Base-by-base conservation (phyloP, 1,140 invertebrate genomes). In the Bombus pyrosoma region DNA sequence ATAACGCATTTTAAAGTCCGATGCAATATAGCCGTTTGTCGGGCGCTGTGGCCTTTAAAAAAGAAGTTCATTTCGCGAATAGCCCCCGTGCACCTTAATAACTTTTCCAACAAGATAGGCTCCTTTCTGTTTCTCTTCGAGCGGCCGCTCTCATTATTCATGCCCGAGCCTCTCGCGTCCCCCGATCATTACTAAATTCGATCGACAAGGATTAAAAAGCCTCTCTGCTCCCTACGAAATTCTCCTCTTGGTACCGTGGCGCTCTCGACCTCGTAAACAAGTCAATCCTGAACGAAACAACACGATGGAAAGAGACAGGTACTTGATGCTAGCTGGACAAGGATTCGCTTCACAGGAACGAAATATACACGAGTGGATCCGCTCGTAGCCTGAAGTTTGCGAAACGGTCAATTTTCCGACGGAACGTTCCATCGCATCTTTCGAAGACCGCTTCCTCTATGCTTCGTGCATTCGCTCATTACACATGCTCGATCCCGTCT, bases 21-120 rank as follows among this genome's bases (percentile, higher is more conserved):
- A 90, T 90, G 89, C 89, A 90, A 90, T 90, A 90, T 90, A 86
- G 80, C 78, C 84, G 87, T 77, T 83, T 86, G 87, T 89, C 84
- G 83, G 32, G 10, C n/a, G 53, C 39, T 32, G 87, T 39, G 22
- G 83, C 64, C 72, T 71, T 18, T 64, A 86, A 85, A 85, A 85
- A 89, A 87, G 86, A 85, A 86, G 64, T 87, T 90, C 89, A 83
- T 90, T 87, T 87, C 78, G 47, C 79, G 68, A 83, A 59, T 57
- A 37, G 62, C 69, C 53, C 57, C 59, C 43, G 80, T 43, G 39
- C 81, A 69, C 83, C 89, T 88, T 90, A 90, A 91, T 90, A 86
- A 91, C 71, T 85, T 59, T 62, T 59, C 83, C 32, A 83, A 73
- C 71, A 90, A 90, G 89, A 90, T 90, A 85, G 72, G 87, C 78